These are phyloP conservation scores for Hemitrygon akajei DNA, from an alignment of 2,797 vertebrate species.

Conservation along the genomic window DNA sequence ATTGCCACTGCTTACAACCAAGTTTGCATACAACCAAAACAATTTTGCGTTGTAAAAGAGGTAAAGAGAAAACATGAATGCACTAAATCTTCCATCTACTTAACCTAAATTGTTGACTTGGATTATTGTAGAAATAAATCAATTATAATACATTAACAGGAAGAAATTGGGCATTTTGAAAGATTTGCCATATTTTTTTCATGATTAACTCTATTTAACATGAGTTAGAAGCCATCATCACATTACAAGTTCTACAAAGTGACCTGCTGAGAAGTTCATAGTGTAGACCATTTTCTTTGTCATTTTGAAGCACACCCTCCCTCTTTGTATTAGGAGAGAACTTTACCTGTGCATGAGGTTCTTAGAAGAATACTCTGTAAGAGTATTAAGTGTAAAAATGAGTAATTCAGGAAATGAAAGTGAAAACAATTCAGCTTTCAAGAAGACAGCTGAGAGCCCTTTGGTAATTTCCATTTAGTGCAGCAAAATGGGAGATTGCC, in stretches of 20 bases:
- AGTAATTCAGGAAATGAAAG: neutral
- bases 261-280: neutral
- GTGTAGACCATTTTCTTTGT: neutral
- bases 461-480: neutral
- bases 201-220: neutral
- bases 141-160: neutral
- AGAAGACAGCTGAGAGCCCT: neutral
- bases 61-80: too few species aligned
- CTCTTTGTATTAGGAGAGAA: neutral
- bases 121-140: neutral
- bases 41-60: neutral
- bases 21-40: neutral
- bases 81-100: neutral
- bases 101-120: neutral
- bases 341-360: neutral
- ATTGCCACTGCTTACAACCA: neutral
- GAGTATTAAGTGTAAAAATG: neutral
- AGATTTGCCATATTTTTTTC: neutral
- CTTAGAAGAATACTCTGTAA: neutral
- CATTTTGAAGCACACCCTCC: neutral
- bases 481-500: neutral
- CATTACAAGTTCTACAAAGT: neutral
- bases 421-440: neutral
- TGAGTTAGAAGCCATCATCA: neutral
- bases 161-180: neutral